Evolutionary conservation across 2,113 vertebrate species (phyloP).

Genomic region (Odontophorus gujanensis): DNA sequence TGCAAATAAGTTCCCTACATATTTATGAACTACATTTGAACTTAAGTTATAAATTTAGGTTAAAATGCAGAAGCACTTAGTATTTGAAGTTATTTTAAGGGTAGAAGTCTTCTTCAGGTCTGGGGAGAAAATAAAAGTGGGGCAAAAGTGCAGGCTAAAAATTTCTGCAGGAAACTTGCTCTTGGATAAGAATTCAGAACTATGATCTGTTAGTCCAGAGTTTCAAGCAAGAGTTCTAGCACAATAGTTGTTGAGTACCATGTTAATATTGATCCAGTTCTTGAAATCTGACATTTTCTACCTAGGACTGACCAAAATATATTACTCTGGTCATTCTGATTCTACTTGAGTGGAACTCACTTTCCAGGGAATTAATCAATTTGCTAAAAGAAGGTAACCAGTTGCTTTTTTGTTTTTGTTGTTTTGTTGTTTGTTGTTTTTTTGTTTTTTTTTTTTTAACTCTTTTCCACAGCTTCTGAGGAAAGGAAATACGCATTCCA

Average conservation of each 20-base stretch:
- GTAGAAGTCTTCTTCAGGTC: neutral
- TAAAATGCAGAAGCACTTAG: neutral
- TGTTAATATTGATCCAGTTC: neutral
- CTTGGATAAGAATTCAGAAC: neutral
- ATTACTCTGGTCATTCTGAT: neutral
- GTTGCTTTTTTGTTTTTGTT: too few species aligned
- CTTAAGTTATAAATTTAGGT: neutral
- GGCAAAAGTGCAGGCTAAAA: neutral
- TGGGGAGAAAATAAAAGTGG: neutral
- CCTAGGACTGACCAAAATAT: neutral
- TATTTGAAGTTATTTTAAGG: neutral
- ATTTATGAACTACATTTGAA: neutral
- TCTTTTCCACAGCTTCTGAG: neutral
- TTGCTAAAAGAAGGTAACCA: neutral
- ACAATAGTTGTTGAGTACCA: neutral
- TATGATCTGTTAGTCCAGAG: fast-evolving
- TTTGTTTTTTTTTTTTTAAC: too few species aligned
- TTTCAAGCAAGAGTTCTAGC: neutral
- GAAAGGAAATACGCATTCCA: neutral
- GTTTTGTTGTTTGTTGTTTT: too few species aligned
- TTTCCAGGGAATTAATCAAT: neutral
- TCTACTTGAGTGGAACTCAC: neutral
- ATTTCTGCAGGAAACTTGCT: neutral
- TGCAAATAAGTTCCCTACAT: neutral
- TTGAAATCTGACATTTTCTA: neutral